Percentiles rank a stretch among this genome's conserved stretches.
Conservation (phyloP, 2,888 invertebrate genomes). For the Chymomyza caudatula region DNA sequence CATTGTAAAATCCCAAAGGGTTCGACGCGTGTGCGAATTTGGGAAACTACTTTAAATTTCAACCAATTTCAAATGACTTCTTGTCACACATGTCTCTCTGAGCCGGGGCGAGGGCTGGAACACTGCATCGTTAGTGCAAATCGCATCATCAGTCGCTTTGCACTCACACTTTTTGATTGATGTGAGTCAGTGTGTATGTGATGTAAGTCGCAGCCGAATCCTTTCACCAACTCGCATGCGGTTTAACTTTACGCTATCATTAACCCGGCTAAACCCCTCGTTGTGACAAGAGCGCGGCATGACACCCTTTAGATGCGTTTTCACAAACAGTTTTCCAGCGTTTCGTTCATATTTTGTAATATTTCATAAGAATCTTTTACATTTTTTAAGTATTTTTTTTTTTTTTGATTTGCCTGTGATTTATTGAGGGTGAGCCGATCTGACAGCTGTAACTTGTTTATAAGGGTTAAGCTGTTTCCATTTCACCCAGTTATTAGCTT, state of each 20-base stretch:
- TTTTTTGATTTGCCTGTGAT: constrained; percentile 36
- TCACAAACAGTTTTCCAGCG: constrained; percentile 46
- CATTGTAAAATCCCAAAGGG: constrained; percentile 62
- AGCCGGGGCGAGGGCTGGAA: constrained; percentile 14
- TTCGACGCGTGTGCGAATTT: constrained; percentile 41
- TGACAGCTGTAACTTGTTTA: constrained; percentile 54
- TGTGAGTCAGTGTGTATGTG: constrained; percentile 55
- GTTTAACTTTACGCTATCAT: constrained; percentile 64
- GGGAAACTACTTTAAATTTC: constrained; percentile 69
- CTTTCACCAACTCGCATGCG: constrained; percentile 52
- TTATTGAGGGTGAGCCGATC: constrained; percentile 48
- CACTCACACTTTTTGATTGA: constrained; percentile 65
- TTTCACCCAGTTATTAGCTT: constrained; percentile 65
- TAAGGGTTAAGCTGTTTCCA: constrained; percentile 72
- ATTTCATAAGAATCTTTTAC: constrained; percentile 46
- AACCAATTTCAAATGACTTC: constrained; percentile 70
- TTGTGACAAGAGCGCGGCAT: constrained; percentile 1
- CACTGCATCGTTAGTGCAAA: constrained; percentile 67
- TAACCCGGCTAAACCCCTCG: constrained; percentile 32
- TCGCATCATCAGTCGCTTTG: constrained; percentile 55
- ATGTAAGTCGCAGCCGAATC: constrained; percentile 58
- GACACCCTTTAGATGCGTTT: constrained; percentile 19
- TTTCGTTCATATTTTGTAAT: constrained; percentile 63
- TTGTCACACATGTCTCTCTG: constrained; percentile 47
- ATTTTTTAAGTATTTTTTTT: constrained; percentile 19